Evolutionary conservation across 2,113 vertebrate genomes (phyloP).

Genomic region (Caretta caretta): DNA sequence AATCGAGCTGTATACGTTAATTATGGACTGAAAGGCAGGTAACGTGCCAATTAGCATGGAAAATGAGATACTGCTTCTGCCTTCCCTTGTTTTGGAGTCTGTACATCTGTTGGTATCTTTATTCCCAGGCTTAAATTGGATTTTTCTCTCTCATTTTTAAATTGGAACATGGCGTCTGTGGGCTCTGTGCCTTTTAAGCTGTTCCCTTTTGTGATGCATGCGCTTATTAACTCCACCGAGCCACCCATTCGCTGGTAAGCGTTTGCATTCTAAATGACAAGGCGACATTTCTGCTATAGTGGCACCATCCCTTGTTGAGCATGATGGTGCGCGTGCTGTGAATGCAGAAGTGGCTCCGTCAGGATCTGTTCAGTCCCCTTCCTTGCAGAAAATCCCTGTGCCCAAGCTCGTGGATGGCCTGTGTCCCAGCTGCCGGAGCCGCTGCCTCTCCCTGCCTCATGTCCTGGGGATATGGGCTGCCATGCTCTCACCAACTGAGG

Average conservation of each 20-base stretch:
- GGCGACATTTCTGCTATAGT: conserved; percentile 72
- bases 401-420: background rate
- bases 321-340: conserved; percentile 59
- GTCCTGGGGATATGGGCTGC: background rate
- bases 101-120: conserved; percentile 63
- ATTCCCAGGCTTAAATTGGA: conserved; percentile 52
- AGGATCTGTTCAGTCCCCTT: background rate
- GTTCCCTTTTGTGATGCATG: conserved; percentile 67
- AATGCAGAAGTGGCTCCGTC: conserved; percentile 67
- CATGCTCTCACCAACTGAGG: background rate
- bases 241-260: conserved; percentile 64
- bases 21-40: conserved; percentile 18
- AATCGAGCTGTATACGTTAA: background rate
- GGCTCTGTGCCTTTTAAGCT: conserved; percentile 60
- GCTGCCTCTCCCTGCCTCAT: background rate
- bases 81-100: conserved; percentile 24
- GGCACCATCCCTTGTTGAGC: conserved; percentile 69
- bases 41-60: background rate
- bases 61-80: background rate
- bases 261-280: conserved; percentile 76
- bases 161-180: conserved; percentile 73
- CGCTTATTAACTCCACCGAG: conserved; percentile 73
- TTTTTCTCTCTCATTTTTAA: conserved; percentile 63
- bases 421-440: background rate
- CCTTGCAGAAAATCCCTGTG: background rate